phyloP scores from a whole-genome alignment of 2,113 vertebrate genomes.

The Cyanistes caeruleus region DNA sequence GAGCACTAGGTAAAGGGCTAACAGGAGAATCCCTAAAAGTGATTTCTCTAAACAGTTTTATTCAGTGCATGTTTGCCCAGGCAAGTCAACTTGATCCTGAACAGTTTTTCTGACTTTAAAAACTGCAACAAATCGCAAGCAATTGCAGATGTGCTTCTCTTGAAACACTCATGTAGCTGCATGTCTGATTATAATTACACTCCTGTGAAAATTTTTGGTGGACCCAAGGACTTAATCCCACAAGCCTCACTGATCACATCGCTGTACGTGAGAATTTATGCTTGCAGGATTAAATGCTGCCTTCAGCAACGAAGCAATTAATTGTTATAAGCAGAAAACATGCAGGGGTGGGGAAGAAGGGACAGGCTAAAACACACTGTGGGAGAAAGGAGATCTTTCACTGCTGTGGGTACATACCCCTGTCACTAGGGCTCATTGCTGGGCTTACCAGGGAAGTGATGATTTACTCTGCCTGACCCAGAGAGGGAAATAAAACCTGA shows the following conservation, averaged over 20 bases:
- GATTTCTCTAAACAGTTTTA: not conserved
- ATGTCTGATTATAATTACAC: not conserved
- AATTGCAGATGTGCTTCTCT: not conserved
- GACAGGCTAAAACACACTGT: not conserved
- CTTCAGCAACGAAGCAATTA: slow-evolving; percentile 24
- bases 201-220: slow-evolving; percentile 13
- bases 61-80: not conserved
- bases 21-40: not conserved
- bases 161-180: not conserved
- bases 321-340: not conserved
- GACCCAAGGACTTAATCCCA: slow-evolving; percentile 21
- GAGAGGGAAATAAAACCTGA: not conserved
- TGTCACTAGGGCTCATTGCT: not conserved
- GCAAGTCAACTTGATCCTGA: not conserved
- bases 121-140: not conserved
- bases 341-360: not conserved
- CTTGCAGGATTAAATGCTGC: not conserved
- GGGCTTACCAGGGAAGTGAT: not conserved
- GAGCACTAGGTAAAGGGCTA: not conserved
- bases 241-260: not conserved
- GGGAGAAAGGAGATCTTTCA: not conserved
- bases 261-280: not conserved
- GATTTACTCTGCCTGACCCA: not conserved
- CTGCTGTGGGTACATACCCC: not conserved
- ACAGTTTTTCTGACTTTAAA: not conserved